A percentile compares a stretch with the other conserved stretches of the same genome.
phyloP scores from a whole-genome alignment of 2,113 vertebrate genomes.

The Gallinago jamesoni region DNA sequence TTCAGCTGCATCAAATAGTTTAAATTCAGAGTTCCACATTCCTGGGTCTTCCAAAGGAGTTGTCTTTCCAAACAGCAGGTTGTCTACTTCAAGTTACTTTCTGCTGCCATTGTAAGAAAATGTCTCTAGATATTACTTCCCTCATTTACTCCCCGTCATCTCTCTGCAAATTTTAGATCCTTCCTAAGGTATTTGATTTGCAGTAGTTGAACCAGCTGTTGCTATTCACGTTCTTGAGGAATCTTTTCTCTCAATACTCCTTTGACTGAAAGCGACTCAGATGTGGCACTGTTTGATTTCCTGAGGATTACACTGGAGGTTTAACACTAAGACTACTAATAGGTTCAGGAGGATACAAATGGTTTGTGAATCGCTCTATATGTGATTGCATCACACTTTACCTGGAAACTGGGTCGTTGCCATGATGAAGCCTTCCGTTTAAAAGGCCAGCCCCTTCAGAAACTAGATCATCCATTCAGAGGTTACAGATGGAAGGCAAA shows the following conservation, averaged over 20 bases:
- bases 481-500: neutral
- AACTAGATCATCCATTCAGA: neutral
- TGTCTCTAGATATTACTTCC: neutral
- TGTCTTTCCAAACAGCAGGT: neutral
- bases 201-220: neutral
- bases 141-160: neutral
- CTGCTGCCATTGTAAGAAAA: neutral
- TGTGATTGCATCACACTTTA: neutral
- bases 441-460: neutral
- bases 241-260: neutral
- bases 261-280: neutral
- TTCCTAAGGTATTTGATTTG: neutral
- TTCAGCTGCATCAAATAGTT: neutral
- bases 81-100: neutral
- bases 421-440: fast-evolving
- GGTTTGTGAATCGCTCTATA: neutral
- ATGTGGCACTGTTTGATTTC: neutral
- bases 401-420: neutral
- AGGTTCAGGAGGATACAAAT: neutral
- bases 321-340: neutral
- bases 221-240: neutral
- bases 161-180: neutral
- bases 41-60: neutral
- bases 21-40: neutral
- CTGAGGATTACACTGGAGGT: neutral